These are phyloP conservation scores for Zeus faber DNA, from an alignment of 2,113 vertebrate genomes.

Conservation along the genomic window DNA sequence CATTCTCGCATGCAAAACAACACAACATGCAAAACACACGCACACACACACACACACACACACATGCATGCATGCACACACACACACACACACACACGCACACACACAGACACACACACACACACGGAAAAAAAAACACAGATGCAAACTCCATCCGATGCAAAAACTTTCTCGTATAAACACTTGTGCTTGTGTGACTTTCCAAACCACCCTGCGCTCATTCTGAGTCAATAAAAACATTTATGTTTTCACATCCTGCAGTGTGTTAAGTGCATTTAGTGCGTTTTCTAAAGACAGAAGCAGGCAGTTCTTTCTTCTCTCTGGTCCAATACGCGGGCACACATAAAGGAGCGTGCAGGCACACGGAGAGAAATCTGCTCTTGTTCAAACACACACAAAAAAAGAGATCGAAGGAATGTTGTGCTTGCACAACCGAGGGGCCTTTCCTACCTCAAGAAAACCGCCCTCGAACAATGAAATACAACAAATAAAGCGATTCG, in stretches of 20 bases:
- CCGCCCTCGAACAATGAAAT: too few species aligned
- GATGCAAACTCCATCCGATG: constrained; percentile 25
- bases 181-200: too few species aligned
- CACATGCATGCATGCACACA: constrained; percentile 3
- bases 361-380: neutral
- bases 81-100: constrained; percentile 8
- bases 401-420: neutral
- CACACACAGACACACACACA: constrained; percentile 16
- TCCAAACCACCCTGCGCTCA: too few species aligned
- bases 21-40: constrained; percentile 5
- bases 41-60: neutral
- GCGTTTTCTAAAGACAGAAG: too few species aligned
- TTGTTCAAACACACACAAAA: constrained; percentile 7
- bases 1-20: constrained; percentile 21
- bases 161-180: too few species aligned
- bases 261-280: too few species aligned
- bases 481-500: too few species aligned
- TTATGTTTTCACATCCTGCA: too few species aligned
- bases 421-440: neutral
- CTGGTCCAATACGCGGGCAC: constrained; percentile 4
- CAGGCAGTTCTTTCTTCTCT: too few species aligned
- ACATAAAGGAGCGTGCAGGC: neutral
- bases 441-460: too few species aligned
- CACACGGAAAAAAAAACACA: too few species aligned
- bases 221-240: too few species aligned